A percentile compares a stretch with the other conserved stretches of the same genome.
These are phyloP conservation scores for Laothoe populi DNA, from an alignment of 2,888 invertebrate genomes.

Conservation along the genomic window DNA sequence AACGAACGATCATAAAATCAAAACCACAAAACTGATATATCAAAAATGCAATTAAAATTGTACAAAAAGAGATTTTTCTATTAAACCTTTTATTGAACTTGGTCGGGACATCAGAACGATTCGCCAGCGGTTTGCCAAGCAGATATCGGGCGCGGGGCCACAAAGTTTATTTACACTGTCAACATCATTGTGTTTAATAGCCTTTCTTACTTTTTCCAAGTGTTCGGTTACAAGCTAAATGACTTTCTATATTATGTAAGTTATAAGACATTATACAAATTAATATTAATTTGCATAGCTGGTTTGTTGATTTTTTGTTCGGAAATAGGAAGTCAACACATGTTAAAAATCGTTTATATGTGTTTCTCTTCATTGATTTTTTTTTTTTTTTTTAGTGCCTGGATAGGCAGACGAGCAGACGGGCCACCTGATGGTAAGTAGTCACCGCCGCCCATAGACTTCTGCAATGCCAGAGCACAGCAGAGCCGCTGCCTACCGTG, in stretches of 20 bases:
- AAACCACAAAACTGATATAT: not conserved
- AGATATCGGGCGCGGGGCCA: constrained; percentile 61
- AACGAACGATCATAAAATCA: no score
- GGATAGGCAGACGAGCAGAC: no score
- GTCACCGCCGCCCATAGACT: no score
- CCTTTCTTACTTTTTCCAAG: constrained; percentile 61
- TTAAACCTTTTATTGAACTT: not conserved
- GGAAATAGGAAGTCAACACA: no score
- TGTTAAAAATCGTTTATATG: no score
- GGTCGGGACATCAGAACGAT: not conserved
- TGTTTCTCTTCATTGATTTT: no score
- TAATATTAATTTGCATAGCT: not conserved
- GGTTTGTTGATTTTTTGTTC: not conserved
- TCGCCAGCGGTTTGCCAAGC: constrained; percentile 50
- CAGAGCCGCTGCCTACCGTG: no score
- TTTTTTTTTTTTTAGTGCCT: no score
- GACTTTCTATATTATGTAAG: constrained; percentile 49
- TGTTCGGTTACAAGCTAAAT: constrained; percentile 53
- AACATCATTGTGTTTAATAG: constrained; percentile 74
- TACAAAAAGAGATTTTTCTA: not conserved
- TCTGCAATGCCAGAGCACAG: no score
- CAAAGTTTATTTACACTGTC: constrained; percentile 61
- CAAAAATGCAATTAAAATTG: not conserved
- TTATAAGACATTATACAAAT: not conserved
- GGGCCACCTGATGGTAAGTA: no score